Base-by-base conservation (phyloP, 2,888 invertebrate species). In the Spisula solida region DNA sequence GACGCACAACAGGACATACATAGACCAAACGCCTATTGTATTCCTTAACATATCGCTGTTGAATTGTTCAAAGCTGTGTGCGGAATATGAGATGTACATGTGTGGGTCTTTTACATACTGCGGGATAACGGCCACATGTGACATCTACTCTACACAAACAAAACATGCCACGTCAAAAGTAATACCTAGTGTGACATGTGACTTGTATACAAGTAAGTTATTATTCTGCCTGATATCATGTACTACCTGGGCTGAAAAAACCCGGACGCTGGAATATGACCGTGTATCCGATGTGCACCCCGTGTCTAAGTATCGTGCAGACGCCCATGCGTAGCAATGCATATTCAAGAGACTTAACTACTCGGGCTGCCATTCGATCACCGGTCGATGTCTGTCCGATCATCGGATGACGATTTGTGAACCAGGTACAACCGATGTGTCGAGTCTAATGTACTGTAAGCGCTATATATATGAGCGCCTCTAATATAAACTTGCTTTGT, bases 71-170 rank as follows among this genome's bases (percentile, higher is more conserved):
- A 90, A 88, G 82, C 51, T 93, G 5, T 94, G 94, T 89, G 86
- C 90, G 2, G 87, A 93, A 14, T 91, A 88, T 25, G 82, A 89
- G 25, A 88, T 85, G 6, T 79, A 85, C 14, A 78, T 81, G 18
- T 94, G 94, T 66, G 87, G 90, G 60, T 88, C 90, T 6, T 93
- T 94, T 70, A 87, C 88, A 12, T 93, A 89, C 66, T 94, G 94
- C 87, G 87, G 88, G 18, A 90, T 87, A 60, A 51, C 34, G 0
- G 87, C 75, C 6, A 75, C 92, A 34, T 94, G 94, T 90, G 47
- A 89, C 79, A 81, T 93, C 8, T 90, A 91, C 1, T 85, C 90
- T 8, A 48, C 82, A 16, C 88, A 89, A 78, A 85, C 89, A 29
- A 34, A 66, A 31, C 16, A 70, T n/a, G 31, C 51, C 18, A 75